Base-by-base conservation (phyloP, 2,113 vertebrate genomes). In the Turdus rufiventris region DNA sequence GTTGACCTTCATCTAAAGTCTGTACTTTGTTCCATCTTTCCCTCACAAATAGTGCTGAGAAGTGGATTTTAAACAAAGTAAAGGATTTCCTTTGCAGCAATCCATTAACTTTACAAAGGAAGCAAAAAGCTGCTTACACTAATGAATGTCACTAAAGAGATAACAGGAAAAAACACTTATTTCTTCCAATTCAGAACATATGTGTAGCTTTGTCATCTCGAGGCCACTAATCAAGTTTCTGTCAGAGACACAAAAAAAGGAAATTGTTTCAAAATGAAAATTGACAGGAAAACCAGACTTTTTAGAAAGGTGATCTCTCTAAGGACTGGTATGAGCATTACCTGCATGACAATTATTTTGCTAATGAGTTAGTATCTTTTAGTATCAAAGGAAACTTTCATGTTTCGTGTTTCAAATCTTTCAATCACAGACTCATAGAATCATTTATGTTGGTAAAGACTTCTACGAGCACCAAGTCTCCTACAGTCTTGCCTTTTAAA, bases 91-190 rank as follows among this genome's bases (percentile, higher is more conserved):
- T 85, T 76, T 68, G 14, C 33, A 94, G 36, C 25, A 93, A 54
- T 73, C 57, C 79, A 86, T 93, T 90, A 88, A 88, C 40, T 91
- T 84, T 65, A 92, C 73, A 89, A 88, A 96, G 71, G 54, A 90
- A 48, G 71, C 4, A 6, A 71, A 76, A 77, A 89, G 43, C 72
- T 88, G 33, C 25, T 60, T 67, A 24, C 50, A 18, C 24, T 93
- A 93, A 96, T 84, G 71, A 88, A 74, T 88, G 63, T 47, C 78
- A 77, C 82, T 65, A 62, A 63, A 85, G 51, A 93, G 68, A 74
- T 68, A 76, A 57, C 70, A 93, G 58, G 8, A 33, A 87, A 68
- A 95, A 47, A 2, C n/a, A 24, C 4, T 56, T 88, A 45, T 88
- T 65, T 53, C n/a, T 78, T 94, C n/a, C 84, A 24, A 56, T 60